phyloP scores from a whole-genome alignment of 1,140 invertebrate genomes.

The Cydia strobilella region DNA sequence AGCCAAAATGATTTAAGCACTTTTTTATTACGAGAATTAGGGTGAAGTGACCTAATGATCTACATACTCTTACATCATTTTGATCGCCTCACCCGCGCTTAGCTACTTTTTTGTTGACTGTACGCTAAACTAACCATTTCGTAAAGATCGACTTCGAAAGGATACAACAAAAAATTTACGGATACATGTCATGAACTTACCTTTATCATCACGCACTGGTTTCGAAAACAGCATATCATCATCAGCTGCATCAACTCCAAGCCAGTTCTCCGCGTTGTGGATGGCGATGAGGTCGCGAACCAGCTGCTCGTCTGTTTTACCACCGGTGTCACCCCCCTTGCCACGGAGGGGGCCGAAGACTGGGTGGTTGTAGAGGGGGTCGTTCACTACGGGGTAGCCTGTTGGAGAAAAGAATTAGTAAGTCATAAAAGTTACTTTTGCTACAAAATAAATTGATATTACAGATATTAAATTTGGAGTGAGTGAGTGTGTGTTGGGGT shows the following conservation, averaged over 20 bases:
- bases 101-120: no score
- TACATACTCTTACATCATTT: no score
- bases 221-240: constrained; percentile 90
- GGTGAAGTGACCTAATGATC: no score
- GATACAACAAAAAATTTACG: not conserved
- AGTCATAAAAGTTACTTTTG: not conserved
- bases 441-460: no score
- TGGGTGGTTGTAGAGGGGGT: constrained; percentile 96
- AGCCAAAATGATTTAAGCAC: no score
- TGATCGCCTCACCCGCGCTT: no score
- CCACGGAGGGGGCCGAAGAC: constrained; percentile 96
- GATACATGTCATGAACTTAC: constrained; percentile 40
- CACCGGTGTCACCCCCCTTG: constrained; percentile 94
- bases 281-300: constrained; percentile 93
- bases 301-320: constrained; percentile 94
- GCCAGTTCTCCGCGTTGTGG: constrained; percentile 96
- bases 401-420: constrained; percentile 27
- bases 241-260: constrained; percentile 92
- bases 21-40: no score
- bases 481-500: no score
- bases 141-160: no score
- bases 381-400: constrained; percentile 98
- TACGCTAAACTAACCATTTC: no score
- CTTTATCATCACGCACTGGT: constrained; percentile 84
- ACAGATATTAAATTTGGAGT: no score